Evolutionary conservation across 1,140 invertebrate species (phyloP).

Genomic region (Stegodyphus mimosarum): DNA sequence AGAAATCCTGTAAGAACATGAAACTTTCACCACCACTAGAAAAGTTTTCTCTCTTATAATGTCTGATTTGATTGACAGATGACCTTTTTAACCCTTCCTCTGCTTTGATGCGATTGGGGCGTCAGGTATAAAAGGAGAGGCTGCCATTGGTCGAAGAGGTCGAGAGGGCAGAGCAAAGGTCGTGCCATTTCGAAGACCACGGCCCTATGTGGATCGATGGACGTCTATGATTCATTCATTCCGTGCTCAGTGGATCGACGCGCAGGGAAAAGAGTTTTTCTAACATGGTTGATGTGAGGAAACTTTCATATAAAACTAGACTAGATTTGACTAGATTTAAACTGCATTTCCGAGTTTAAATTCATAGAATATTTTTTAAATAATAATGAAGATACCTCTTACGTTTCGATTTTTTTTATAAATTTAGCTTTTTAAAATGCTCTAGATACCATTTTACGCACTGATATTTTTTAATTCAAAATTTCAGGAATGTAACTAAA

Average conservation of each 20-base stretch:
- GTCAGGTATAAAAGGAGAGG: conserved; percentile 22
- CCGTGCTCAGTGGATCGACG: neutral
- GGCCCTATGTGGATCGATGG: conserved; percentile 43
- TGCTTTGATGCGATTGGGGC: conserved; percentile 31
- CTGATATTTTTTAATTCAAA: too few species aligned
- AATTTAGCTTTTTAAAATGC: too few species aligned
- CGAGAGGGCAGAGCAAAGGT: conserved; percentile 59
- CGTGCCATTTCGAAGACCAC: conserved; percentile 46
- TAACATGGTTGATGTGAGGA: neutral
- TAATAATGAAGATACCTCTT: too few species aligned
- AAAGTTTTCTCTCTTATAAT: neutral
- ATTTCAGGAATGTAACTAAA: too few species aligned
- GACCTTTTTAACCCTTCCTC: conserved; percentile 59
- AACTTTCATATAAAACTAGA: too few species aligned
- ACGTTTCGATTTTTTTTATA: too few species aligned
- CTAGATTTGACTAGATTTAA: too few species aligned
- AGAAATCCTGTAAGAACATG: too few species aligned
- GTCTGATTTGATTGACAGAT: conserved; percentile 38
- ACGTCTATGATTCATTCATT: conserved; percentile 46
- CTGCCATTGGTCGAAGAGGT: conserved; percentile 46
- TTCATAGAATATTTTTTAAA: too few species aligned
- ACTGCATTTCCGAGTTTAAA: too few species aligned
- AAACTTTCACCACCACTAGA: conserved; percentile 17
- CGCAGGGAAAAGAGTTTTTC: neutral
- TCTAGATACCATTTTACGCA: too few species aligned